Base-by-base conservation (phyloP, 2,888 invertebrate genomes). In the Taenaris catops region DNA sequence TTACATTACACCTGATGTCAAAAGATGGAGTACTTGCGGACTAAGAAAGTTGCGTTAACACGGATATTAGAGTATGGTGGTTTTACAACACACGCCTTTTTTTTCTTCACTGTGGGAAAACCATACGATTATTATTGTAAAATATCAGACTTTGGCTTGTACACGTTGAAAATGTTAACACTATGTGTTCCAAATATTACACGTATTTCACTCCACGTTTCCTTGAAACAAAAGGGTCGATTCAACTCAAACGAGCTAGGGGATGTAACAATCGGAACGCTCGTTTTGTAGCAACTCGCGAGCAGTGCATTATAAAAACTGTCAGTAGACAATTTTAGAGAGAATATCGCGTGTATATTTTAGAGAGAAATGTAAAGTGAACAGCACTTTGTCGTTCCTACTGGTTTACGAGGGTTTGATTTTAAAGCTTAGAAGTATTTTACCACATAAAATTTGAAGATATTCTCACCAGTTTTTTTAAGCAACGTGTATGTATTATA, bases 231-330 rank as follows among this genome's bases (percentile, higher is more conserved):
- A 25, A 29, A 23, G 16, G 28, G 28, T 36, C 33, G 33, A 26
- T 37, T 37, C 37, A 12, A 28, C 28, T 37, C 25, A 34, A 41
- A 41, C 37, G 33, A 41, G 33, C 29, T 25, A 12, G 17, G 37
- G 17, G 16, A 35, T 27, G 27, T 33, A 29, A 37, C 41, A 41
- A 41, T 31, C 23, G 38, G 29, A 12, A 41, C 21, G 19, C 25
- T 26, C 34, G 37, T 26, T 38, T 37, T 34, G 21, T 41, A 41
- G 21, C 41, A 26, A 34, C 24, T 25, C 34, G 28, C 34, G 29
- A 31, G 38, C 26, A 25, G 23, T 31, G 33, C 37, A 37, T 37
- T 37, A 37, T 25, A 41, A 41, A 39, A 41, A 41, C 37, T 34
- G 34, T 37, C 37, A 41, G 29, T 20, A 37, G 29, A 29, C 29